Conservation (phyloP, 2,113 vertebrate species). For the Mellivora capensis region DNA sequence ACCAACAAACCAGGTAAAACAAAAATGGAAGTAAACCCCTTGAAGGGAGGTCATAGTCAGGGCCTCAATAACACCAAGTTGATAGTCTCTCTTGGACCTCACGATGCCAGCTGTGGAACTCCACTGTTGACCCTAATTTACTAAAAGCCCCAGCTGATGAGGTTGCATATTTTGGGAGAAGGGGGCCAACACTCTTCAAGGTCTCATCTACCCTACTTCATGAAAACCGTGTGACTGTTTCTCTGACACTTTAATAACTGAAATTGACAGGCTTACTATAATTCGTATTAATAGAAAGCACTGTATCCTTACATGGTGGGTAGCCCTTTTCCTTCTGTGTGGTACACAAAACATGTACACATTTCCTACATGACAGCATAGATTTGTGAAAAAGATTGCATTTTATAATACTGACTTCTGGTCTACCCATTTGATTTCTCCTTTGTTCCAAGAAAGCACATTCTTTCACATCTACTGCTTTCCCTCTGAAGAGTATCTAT, state of each 20-base stretch:
- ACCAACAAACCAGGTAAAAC: neutral
- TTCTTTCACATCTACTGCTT: neutral
- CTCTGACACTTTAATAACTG: neutral
- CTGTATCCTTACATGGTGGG: neutral
- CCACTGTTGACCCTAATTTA: neutral
- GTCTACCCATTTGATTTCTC: neutral
- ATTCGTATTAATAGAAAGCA: neutral
- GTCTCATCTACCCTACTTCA: neutral
- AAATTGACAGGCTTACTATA: neutral
- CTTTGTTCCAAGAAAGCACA: neutral
- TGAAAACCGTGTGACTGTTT: neutral
- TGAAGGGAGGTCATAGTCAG: neutral
- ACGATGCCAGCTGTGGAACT: rapidly evolving
- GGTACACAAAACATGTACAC: neutral
- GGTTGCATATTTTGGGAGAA: neutral
- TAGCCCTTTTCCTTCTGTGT: neutral
- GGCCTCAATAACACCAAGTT: neutral
- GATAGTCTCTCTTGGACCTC: neutral
- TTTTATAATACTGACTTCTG: neutral
- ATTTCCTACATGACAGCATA: neutral
- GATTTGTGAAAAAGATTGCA: neutral
- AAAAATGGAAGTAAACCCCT: neutral
- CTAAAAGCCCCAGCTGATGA: neutral
- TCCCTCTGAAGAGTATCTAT: neutral
- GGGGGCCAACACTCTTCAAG: neutral